These are phyloP conservation scores for Tupiocoris notatus DNA, from an alignment of 2,888 invertebrate genomes.

Conservation along the genomic window DNA sequence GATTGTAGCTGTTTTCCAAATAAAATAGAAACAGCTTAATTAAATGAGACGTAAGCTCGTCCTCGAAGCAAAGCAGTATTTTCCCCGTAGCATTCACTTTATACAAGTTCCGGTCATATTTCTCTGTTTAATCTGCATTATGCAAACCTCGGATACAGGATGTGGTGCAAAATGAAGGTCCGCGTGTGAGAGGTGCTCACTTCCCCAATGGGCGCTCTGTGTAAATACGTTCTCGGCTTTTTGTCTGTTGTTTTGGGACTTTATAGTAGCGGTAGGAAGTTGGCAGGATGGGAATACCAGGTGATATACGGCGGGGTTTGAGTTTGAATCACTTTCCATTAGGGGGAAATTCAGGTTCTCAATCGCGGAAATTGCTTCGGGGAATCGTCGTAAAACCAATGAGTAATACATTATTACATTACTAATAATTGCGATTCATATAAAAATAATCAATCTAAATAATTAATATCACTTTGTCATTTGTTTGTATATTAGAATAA, in stretches of 20 bases:
- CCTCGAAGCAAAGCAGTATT: too few species aligned
- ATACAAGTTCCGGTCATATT: not conserved
- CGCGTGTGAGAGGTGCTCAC: not conserved
- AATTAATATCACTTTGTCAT: too few species aligned
- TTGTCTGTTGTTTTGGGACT: not conserved
- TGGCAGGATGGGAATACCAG: not conserved
- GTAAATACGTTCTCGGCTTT: not conserved
- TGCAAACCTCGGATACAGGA: not conserved
- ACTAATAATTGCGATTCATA: too few species aligned
- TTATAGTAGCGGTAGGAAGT: not conserved
- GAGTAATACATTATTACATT: too few species aligned
- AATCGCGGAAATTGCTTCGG: too few species aligned
- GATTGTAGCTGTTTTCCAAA: too few species aligned
- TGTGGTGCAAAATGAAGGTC: not conserved
- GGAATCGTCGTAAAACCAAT: too few species aligned
- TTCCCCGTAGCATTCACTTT: not conserved
- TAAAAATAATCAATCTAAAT: too few species aligned
- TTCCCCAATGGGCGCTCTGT: not conserved
- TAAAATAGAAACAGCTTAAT: too few species aligned
- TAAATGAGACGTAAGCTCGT: not conserved
- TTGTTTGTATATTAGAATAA: too few species aligned
- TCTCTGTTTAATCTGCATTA: slow-evolving; percentile 16
- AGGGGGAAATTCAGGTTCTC: not conserved
- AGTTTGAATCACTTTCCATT: not conserved
- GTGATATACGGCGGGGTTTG: not conserved